phyloP scores from a whole-genome alignment of 1,140 invertebrate species.

The Tetraneura akinire region DNA sequence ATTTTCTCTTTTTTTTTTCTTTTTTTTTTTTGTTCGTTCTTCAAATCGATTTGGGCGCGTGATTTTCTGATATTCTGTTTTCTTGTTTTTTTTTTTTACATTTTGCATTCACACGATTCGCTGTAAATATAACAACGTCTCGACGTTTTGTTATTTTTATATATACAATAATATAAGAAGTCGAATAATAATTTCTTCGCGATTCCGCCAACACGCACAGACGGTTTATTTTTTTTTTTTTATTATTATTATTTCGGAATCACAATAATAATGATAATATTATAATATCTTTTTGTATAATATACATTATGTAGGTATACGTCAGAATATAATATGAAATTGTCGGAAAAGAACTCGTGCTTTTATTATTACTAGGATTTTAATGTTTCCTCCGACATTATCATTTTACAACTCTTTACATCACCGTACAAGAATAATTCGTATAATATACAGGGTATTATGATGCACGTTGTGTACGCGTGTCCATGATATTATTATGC shows the following conservation, averaged over 20 bases:
- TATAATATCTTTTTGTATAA: too few species aligned
- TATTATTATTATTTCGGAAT: conserved; percentile 27
- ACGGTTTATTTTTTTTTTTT: conserved; percentile 3
- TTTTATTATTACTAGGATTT: conserved; percentile 10
- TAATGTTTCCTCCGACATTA: neutral
- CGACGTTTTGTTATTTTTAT: conserved; percentile 18
- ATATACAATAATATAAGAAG: neutral
- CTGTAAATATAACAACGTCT: neutral
- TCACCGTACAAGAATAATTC: neutral
- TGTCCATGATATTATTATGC: too few species aligned
- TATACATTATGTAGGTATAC: too few species aligned
- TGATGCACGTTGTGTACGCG: too few species aligned
- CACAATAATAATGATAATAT: neutral
- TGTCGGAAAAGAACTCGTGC: too few species aligned
- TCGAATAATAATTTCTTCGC: neutral
- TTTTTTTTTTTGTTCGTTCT: too few species aligned
- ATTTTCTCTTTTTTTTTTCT: conserved; percentile 18
- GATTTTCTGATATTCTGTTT: conserved; percentile 4
- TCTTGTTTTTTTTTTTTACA: neutral
- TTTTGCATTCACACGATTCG: neutral
- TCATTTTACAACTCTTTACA: too few species aligned
- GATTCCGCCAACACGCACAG: neutral
- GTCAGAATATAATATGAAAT: too few species aligned
- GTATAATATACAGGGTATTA: neutral
- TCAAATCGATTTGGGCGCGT: neutral